Evolutionary conservation across 2,888 invertebrate genomes (phyloP), one percentile per base, ranked within the genome.

Genomic region (Chaetogeoica ovagalla): DNA sequence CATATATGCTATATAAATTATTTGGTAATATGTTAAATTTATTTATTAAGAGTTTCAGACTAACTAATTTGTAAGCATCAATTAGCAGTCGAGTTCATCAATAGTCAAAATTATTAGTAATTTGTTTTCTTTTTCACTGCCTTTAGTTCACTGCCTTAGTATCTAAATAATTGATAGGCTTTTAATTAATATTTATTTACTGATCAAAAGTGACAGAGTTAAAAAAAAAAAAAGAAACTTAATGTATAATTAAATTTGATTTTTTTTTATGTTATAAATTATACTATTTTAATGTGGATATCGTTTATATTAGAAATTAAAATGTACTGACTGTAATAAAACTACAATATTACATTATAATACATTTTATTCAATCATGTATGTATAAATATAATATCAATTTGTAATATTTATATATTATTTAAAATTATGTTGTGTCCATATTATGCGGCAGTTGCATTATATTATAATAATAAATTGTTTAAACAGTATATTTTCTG

Each of bases 111-210:
- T 30, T 66, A 30, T 39, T 52, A 73, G 52, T 73, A 52, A 76
- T 68, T 70, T 77, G n/a, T 71, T 79, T 79, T 70, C 17, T 39
- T 79, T 71, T 65, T 65, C 79, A 79, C 79, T 79, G 79, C 79
- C 79, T 79, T 79, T 79, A 79, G 79, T 63, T 79, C 63, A 79
- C 79, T 79, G 79, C 79, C 79, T 71, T 79, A 79, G 70, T 55
- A 63, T 71, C 39, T 79, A 48, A 71, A 63, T 15, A 21, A 79
- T 57, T 71, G 37, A 21, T 70, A 79, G 19, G 63, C 19, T 1
- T 43, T 66, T 55, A 62, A 70, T 57, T 71, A 71, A 70, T 70
- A 39, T 71, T 79, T 71, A 69, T 79, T 70, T 60, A 62, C 48
- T 57, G 70, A 62, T 52, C 21, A 62, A 70, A 39, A 77, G 21